Evolutionary conservation across 2,888 invertebrate genomes (phyloP).

Genomic region (Drosophila stalkeri): DNA sequence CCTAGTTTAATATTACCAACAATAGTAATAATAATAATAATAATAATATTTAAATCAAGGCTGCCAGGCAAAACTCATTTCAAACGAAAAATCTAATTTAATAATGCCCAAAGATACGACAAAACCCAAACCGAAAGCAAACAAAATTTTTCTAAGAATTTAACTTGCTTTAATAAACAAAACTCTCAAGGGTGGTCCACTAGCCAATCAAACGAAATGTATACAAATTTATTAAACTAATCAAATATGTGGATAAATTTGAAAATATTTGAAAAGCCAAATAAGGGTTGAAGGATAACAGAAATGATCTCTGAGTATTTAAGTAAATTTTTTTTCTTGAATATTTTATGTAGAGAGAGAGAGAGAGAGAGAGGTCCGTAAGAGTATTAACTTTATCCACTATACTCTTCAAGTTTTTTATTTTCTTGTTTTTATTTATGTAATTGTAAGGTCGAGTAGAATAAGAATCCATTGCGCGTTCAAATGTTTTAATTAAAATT

Average conservation of each 20-base stretch:
- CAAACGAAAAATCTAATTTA: constrained; percentile 4
- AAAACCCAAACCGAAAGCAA: neutral
- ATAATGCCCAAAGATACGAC: neutral
- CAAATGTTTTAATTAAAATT: constrained; percentile 79
- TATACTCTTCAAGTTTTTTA: constrained; percentile 23
- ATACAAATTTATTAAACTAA: neutral
- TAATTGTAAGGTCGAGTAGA: constrained; percentile 49
- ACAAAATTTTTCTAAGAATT: neutral
- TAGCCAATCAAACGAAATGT: neutral
- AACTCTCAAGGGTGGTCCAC: neutral
- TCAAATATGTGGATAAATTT: neutral
- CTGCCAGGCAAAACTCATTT: neutral
- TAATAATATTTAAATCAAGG: neutral
- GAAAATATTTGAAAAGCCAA: neutral
- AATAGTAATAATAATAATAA: neutral
- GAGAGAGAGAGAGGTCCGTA: constrained; percentile 6
- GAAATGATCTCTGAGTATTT: neutral
- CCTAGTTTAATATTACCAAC: neutral
- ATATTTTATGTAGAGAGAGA: no score
- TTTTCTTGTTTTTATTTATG: constrained; percentile 13
- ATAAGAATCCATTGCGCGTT: constrained; percentile 75
- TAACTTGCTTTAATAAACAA: neutral
- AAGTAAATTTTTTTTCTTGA: no score
- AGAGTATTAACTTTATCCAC: constrained; percentile 24
- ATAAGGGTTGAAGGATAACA: neutral